Percentiles rank a stretch among this genome's conserved stretches.
Conservation (phyloP, 2,888 invertebrate species). For the Rotaria magnacalcarata region DNA sequence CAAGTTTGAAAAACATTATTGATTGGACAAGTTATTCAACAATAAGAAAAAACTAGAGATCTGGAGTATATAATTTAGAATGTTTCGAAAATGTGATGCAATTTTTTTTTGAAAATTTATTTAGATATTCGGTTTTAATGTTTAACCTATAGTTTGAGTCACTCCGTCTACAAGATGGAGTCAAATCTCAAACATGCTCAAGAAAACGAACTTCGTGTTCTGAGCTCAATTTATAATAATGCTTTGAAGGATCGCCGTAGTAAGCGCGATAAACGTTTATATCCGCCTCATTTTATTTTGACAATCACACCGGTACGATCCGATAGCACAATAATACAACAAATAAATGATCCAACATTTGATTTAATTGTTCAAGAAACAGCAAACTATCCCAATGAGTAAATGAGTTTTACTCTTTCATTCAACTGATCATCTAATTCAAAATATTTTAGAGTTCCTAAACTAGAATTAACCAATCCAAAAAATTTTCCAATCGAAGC, state of each 20-base stretch:
- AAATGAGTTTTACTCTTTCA: background rate
- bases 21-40: background rate
- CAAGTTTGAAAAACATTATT: background rate
- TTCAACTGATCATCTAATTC: too few relatives aligned
- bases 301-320: background rate
- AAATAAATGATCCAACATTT: background rate
- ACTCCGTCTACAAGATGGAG: background rate
- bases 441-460: background rate
- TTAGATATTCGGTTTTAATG: background rate
- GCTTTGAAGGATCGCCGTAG: constrained; percentile 17
- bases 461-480: background rate
- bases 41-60: background rate
- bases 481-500: background rate
- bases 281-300: background rate
- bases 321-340: background rate
- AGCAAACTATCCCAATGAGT: background rate
- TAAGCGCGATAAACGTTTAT: background rate
- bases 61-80: background rate
- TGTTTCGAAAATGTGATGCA: background rate
- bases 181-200: constrained; percentile 27
- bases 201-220: constrained; percentile 33
- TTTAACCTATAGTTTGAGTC: background rate
- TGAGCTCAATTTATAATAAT: background rate
- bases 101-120: background rate
- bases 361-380: constrained; percentile 28